Evolutionary conservation across 2,888 invertebrate species (phyloP).

Genomic region (Microctonus brassicae): DNA sequence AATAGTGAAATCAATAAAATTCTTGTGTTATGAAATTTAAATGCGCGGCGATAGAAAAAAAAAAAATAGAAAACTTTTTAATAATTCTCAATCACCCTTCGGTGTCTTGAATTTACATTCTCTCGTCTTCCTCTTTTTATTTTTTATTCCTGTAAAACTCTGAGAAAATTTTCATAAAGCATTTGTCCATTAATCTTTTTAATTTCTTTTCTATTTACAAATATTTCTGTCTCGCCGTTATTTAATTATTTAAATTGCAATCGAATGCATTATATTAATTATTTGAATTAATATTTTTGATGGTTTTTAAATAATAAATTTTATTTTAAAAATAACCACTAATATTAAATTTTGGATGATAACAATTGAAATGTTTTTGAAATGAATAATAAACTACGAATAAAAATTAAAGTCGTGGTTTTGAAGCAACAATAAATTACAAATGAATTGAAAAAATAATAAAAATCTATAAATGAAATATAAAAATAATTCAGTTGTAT

Average conservation of each 20-base stretch:
- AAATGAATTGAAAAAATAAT: slow-evolving; percentile 4
- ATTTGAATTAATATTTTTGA: neutral
- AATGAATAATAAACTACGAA: neutral
- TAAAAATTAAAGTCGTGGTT: neutral
- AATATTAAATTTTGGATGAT: neutral
- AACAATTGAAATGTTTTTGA: neutral
- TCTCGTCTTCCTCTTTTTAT: neutral
- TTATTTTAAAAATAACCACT: neutral
- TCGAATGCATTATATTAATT: neutral
- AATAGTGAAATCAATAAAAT: neutral
- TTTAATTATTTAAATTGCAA: neutral
- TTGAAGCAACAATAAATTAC: neutral
- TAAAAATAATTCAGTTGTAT: slow-evolving; percentile 42
- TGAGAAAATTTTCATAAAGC: neutral
- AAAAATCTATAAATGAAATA: slow-evolving; percentile 18
- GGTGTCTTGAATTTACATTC: slow-evolving; percentile 7
- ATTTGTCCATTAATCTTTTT: neutral
- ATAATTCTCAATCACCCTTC: neutral
- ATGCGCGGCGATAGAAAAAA: slow-evolving; percentile 21
- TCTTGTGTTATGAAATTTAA: slow-evolving; percentile 18
- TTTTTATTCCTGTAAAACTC: neutral
- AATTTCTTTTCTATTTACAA: neutral
- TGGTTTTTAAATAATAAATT: neutral
- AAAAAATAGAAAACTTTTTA: slow-evolving; percentile 19
- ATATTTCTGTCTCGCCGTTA: neutral